phyloP scores from a whole-genome alignment of 2,113 vertebrate genomes.

The Notarius quadriscutis region DNA sequence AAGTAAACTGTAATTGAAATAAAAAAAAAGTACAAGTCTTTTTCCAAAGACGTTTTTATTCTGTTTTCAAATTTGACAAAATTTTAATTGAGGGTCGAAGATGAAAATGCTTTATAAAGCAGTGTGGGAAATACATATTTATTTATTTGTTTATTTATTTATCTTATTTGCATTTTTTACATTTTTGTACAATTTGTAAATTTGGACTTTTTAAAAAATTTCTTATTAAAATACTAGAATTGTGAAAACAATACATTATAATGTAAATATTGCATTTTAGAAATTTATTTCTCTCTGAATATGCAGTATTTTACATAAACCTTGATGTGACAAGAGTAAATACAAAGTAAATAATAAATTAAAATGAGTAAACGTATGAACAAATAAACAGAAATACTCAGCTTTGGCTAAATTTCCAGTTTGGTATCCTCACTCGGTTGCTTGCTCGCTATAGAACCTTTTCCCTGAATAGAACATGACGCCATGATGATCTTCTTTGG shows the following conservation, averaged over 20 bases:
- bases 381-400: neutral
- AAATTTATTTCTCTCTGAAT: neutral
- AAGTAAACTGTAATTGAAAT: neutral
- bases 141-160: too few relatives aligned
- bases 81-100: neutral
- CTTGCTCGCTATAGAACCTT: neutral
- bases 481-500: neutral
- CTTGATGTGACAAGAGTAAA: neutral
- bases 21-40: neutral
- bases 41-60: neutral
- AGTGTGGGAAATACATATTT: neutral
- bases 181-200: neutral
- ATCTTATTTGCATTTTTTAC: too few relatives aligned
- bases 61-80: too few relatives aligned
- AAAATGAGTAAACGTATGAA: neutral
- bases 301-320: neutral
- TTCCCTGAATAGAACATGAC: neutral
- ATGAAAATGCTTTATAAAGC: neutral
- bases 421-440: neutral
- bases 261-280: neutral
- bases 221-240: neutral
- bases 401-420: neutral
- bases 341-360: neutral
- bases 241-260: neutral
- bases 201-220: neutral